Conservation (phyloP, 2,888 invertebrate species). For the Nephrotoma flavescens region DNA sequence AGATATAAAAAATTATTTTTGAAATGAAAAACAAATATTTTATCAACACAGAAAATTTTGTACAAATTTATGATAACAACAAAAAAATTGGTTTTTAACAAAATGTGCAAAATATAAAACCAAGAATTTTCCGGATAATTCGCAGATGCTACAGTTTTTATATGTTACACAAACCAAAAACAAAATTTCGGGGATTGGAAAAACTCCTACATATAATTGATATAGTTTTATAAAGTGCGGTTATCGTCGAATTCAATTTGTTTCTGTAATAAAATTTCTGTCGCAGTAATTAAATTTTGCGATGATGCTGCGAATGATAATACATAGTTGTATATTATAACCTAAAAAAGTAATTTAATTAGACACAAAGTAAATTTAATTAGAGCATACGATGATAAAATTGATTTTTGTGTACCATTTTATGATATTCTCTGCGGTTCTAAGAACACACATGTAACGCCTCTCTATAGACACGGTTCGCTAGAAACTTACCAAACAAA, state of each 20-base stretch:
- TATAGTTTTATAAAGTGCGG: too few species aligned
- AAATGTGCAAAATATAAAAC: neutral
- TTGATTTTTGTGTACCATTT: neutral
- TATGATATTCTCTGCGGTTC: too few species aligned
- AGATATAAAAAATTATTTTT: neutral
- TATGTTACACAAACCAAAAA: neutral
- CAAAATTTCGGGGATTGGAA: neutral
- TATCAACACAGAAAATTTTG: neutral
- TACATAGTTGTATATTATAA: neutral
- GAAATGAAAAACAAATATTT: neutral
- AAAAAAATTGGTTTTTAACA: neutral
- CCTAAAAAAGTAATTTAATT: neutral
- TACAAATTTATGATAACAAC: neutral
- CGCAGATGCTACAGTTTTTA: neutral
- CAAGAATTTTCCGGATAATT: neutral
- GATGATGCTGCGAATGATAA: neutral
- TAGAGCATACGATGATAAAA: neutral
- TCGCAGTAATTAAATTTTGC: neutral
- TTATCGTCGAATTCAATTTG: too few species aligned
- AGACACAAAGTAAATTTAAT: neutral
- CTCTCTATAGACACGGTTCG: too few species aligned
- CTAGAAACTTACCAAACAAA: too few species aligned
- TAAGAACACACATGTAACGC: too few species aligned
- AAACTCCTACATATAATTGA: neutral
- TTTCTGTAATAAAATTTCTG: too few species aligned